These are phyloP conservation scores for Polydrusus pterygomalis DNA, from an alignment of 2,888 invertebrate genomes.

Conservation along the genomic window DNA sequence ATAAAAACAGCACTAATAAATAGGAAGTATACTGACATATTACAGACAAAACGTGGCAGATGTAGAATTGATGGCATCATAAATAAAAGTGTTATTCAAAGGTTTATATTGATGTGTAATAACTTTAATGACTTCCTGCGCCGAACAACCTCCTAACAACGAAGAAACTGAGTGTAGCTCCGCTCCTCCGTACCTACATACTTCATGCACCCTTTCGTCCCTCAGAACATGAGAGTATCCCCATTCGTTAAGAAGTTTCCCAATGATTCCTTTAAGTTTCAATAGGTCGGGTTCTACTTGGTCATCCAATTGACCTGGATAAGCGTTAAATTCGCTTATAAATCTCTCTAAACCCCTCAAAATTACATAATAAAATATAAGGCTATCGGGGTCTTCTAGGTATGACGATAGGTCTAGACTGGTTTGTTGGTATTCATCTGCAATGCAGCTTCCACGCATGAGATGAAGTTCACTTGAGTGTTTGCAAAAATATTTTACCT, in stretches of 20 bases:
- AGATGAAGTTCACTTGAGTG: constrained; percentile 89
- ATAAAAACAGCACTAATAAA: constrained; percentile 19
- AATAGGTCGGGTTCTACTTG: constrained; percentile 93
- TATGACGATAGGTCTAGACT: constrained; percentile 66
- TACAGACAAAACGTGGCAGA: constrained; percentile 88
- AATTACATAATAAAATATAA: constrained; percentile 93
- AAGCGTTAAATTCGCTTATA: constrained; percentile 89
- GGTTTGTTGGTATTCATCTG: constrained; percentile 83
- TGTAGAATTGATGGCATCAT: constrained; percentile 93
- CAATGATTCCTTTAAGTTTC: constrained; percentile 82
- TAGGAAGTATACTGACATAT: constrained; percentile 3
- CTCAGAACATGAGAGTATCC: constrained; percentile 83
- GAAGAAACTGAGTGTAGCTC: constrained; percentile 97
- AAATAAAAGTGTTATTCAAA: constrained; percentile 95
- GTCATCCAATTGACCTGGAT: constrained; percentile 90
- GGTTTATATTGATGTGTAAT: constrained; percentile 97
- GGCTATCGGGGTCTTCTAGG: constrained; percentile 87
- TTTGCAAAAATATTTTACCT: constrained; percentile 89
- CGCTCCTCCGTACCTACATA: constrained; percentile 95
- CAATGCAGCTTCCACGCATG: constrained; percentile 85
- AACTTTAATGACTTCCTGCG: constrained; percentile 97
- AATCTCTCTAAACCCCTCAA: constrained; percentile 94
- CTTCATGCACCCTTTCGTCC: constrained; percentile 96
- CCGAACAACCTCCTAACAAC: constrained; percentile 89
- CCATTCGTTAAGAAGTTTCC: constrained; percentile 89